Percentiles rank a stretch among this genome's conserved stretches.
Evolutionary conservation across 2,113 vertebrate genomes (phyloP).

Genomic region (Spermophilus dauricus): DNA sequence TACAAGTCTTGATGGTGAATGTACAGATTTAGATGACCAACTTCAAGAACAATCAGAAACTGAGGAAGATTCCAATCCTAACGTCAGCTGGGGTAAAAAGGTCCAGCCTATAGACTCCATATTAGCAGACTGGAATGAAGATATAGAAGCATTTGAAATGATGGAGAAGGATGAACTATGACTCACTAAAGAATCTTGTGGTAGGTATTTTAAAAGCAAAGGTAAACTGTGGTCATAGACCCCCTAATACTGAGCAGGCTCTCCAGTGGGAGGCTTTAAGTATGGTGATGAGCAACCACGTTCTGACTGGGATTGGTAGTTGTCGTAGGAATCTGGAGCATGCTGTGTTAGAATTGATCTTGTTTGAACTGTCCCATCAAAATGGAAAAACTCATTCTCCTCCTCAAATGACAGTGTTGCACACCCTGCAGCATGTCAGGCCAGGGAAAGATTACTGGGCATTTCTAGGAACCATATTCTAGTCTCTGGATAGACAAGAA

Average conservation of each 20-base stretch:
- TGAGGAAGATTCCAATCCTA: constrained; percentile 85
- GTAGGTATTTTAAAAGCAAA: constrained; percentile 81
- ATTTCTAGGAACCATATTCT: constrained; percentile 35
- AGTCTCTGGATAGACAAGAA: constrained; percentile 59
- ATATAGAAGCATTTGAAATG: constrained; percentile 98
- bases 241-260: constrained; percentile 77
- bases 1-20: constrained; percentile 77
- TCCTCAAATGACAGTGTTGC: constrained; percentile 66
- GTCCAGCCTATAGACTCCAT: constrained; percentile 94
- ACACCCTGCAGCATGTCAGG: constrained; percentile 69
- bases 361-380: constrained; percentile 77
- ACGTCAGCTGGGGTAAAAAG: constrained; percentile 87
- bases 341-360: constrained; percentile 73
- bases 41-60: constrained; percentile 86
- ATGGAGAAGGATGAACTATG: constrained; percentile 99
- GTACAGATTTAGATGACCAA: constrained; percentile 84
- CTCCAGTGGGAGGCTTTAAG: constrained; percentile 80
- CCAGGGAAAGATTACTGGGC: not conserved
- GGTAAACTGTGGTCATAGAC: constrained; percentile 84
- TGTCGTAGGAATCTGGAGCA: constrained; percentile 80
- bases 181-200: constrained; percentile 87
- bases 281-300: constrained; percentile 83
- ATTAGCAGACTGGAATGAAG: constrained; percentile 98
- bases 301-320: constrained; percentile 78
- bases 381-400: constrained; percentile 84